Evolutionary conservation across 2,113 vertebrate genomes (phyloP).

Genomic region (Harpagus bidentatus): DNA sequence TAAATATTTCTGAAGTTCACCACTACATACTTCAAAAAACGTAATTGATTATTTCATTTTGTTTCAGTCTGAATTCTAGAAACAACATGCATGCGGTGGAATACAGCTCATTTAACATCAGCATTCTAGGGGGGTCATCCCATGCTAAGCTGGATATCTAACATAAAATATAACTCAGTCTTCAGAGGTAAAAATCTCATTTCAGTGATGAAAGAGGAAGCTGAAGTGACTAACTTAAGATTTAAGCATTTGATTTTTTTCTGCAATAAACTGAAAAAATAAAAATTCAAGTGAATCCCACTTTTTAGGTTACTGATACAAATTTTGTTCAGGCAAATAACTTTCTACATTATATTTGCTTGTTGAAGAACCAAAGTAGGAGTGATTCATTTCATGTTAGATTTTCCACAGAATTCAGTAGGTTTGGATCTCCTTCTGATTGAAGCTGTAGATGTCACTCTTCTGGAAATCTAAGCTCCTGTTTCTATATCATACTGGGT

Average conservation of each 20-base stretch:
- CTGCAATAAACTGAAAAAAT: background rate
- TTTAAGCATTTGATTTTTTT: background rate
- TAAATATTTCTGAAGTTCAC: background rate
- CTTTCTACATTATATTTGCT: background rate
- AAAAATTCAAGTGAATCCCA: background rate
- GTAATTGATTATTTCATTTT: background rate
- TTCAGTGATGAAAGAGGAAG: background rate
- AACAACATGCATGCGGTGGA: background rate
- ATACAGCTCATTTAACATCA: background rate
- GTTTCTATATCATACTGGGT: background rate
- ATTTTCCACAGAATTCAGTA: background rate
- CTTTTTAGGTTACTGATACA: background rate
- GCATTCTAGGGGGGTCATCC: background rate
- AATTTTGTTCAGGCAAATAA: background rate
- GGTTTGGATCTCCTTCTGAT: background rate
- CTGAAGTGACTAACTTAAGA: background rate
- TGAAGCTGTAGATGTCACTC: background rate
- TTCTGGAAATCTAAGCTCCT: background rate
- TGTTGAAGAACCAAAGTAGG: background rate
- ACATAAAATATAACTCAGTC: background rate
- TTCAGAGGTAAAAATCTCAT: background rate
- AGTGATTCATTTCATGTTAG: background rate
- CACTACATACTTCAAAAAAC: background rate
- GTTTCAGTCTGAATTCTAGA: background rate
- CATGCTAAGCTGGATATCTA: background rate